phyloP scores from a whole-genome alignment of 2,888 invertebrate genomes.

The Patella ulyssiponensis region DNA sequence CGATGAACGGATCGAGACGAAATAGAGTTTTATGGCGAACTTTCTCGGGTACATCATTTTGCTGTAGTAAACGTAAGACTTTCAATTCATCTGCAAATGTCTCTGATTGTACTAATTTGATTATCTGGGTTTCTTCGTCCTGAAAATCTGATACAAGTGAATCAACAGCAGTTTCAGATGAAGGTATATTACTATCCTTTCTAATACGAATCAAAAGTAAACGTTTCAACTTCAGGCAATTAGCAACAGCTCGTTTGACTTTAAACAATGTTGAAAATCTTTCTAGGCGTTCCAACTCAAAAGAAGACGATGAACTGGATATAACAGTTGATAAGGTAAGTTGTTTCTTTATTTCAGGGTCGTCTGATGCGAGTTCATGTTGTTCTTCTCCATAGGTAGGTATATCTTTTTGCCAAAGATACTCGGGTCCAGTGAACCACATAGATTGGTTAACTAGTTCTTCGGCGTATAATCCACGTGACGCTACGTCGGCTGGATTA shows the following conservation, averaged over 20 bases:
- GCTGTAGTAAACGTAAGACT: too few species aligned
- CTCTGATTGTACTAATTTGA: neutral
- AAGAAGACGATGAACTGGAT: neutral
- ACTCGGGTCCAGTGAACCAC: too few species aligned
- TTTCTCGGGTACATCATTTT: too few species aligned
- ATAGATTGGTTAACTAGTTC: neutral
- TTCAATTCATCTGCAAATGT: neutral
- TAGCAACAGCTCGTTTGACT: neutral
- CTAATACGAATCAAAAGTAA: neutral
- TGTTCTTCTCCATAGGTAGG: too few species aligned
- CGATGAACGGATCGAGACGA: too few species aligned
- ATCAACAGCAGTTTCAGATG: neutral
- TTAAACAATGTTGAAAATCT: neutral
- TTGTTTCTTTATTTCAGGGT: too few species aligned
- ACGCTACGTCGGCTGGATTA: constrained; percentile 50
- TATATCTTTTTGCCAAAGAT: too few species aligned
- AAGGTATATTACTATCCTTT: neutral
- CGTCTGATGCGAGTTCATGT: neutral
- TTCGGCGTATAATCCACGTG: constrained; percentile 30
- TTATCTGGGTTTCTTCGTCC: neutral
- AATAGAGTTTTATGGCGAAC: too few species aligned
- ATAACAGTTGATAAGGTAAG: too few species aligned
- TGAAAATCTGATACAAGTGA: neutral
- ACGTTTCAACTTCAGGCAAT: neutral
- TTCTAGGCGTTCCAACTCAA: neutral